Evolutionary conservation across 2,113 vertebrate genomes (phyloP).

Genomic region (Ceratotherium simum): DNA sequence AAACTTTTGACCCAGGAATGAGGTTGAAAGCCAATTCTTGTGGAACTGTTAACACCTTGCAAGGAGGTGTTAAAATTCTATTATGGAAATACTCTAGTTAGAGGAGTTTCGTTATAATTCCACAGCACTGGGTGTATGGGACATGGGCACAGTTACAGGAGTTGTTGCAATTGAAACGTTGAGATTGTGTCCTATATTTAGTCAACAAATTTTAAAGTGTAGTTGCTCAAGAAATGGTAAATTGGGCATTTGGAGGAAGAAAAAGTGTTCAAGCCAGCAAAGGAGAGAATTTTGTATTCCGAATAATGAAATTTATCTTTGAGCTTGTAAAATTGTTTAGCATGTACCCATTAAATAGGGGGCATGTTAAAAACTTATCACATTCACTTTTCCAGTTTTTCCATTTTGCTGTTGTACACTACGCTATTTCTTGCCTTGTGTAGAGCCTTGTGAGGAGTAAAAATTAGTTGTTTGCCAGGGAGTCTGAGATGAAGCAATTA

Average conservation of each 20-base stretch:
- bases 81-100: neutral
- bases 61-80: neutral
- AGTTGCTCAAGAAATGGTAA: constrained; percentile 32
- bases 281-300: constrained; percentile 1
- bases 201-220: neutral
- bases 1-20: neutral
- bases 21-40: neutral
- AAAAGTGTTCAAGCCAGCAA: neutral
- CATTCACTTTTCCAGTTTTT: neutral
- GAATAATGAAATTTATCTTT: neutral
- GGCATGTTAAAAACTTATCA: neutral
- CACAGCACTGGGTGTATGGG: neutral
- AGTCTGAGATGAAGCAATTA: neutral
- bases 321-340: neutral
- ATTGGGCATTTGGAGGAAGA: neutral
- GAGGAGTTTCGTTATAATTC: neutral
- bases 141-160: neutral
- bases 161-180: neutral
- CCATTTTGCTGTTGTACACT: neutral
- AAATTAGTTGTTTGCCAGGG: neutral
- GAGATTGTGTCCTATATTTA: neutral
- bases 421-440: neutral
- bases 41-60: neutral
- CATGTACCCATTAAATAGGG: neutral
- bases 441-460: neutral